Evolutionary conservation across 2,888 invertebrate genomes (phyloP).

Genomic region (Pachydiplax longipennis): DNA sequence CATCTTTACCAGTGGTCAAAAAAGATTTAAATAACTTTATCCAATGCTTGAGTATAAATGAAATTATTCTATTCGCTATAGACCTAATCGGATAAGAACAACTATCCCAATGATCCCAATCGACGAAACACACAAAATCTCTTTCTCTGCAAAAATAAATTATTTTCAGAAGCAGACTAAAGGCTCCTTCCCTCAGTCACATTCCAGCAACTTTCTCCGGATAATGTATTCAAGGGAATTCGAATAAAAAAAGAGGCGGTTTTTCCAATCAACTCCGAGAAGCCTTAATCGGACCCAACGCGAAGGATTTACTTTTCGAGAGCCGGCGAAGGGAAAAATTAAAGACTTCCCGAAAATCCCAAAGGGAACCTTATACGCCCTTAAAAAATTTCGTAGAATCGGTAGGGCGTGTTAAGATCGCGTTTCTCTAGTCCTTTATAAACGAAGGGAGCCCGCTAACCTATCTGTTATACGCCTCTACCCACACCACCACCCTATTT

Average conservation of each 20-base stretch:
- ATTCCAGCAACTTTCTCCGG: not conserved
- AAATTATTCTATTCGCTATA: no score
- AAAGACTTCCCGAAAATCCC: not conserved
- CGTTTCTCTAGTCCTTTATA: not conserved
- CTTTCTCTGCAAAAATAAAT: no score
- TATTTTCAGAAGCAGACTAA: not conserved
- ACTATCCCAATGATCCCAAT: no score
- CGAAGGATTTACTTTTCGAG: not conserved
- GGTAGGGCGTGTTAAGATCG: not conserved
- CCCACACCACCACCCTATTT: not conserved
- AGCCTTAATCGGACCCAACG: not conserved
- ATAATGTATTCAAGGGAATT: not conserved
- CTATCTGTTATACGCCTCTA: not conserved
- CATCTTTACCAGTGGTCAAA: no score
- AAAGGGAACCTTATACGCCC: not conserved
- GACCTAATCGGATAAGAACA: no score
- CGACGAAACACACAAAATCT: no score
- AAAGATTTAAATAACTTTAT: no score
- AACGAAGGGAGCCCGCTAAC: not conserved
- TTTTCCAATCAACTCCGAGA: not conserved
- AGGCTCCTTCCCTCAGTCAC: not conserved
- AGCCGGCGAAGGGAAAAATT: not conserved
- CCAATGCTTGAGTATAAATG: no score
- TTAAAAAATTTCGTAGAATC: not conserved
- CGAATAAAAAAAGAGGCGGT: not conserved